Base-by-base conservation (phyloP, 2,113 vertebrate species). In the Phoenicopterus ruber region DNA sequence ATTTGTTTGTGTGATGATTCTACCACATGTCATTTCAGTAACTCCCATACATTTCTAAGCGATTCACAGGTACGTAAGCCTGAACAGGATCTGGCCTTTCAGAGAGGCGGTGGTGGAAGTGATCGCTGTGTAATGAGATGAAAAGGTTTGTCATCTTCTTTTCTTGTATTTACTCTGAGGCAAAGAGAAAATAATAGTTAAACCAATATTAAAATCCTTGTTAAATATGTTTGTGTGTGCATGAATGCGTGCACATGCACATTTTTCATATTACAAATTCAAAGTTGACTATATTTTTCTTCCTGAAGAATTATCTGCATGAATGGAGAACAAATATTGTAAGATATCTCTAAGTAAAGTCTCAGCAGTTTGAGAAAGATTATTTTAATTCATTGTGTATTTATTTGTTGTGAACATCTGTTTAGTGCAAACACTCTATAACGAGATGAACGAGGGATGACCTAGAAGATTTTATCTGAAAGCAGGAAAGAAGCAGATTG, bases 221-320 rank as follows among this genome's bases (percentile, higher is more conserved):
- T 63, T 79, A 76, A 82, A 59, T 47, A 40, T 6, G 2, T 42
- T 79, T 74, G 11, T 19, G 18, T 66, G 7, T 38, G 31, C 3
- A 1, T 21, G 38, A 76, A 74, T 10, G 8, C 0, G 0, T 22
- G 31, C 26, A 22, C 42, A 11, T 1, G 1, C 5, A 17, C 7
- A 19, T 63, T 89, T 93, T 94, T 57, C 49, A 65, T 11, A 54
- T 66, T 58, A 46, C 5, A 54, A 42, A 67, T 57, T 62, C 74
- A 31, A 61, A 54, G 58, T 9, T 66, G 40, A 36, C 22, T 69
- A 0, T 52, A 17, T 83, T 62, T 87, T 73, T 72, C 22, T 82
- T 93, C 44, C 40, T 65, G 16, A 63, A 82, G 38, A 55, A 70
- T 26, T 54, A 54, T 50, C 32, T 86, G 14, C 11, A n/a, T 36